Conservation (phyloP, 2,888 invertebrate species). For the Drosophila meridiana region DNA sequence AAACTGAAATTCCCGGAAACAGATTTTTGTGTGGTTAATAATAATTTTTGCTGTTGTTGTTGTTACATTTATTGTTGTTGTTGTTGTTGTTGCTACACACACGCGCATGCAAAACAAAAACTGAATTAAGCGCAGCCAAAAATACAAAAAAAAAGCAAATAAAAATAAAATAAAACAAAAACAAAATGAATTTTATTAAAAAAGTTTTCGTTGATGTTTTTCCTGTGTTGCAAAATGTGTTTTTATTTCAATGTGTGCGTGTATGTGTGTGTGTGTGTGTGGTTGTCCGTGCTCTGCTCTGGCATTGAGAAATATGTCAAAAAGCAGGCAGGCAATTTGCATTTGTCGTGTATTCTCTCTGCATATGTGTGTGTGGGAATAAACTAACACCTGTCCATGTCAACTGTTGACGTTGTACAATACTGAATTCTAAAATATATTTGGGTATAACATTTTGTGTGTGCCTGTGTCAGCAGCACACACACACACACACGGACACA, state of each 20-base stretch:
- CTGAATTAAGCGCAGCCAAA: constrained; percentile 41
- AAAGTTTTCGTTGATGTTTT: constrained; percentile 54
- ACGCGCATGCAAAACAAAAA: constrained; percentile 33
- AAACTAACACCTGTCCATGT: constrained; percentile 71
- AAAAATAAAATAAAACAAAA: not conserved
- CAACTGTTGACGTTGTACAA: constrained; percentile 61
- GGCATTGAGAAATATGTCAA: constrained; percentile 57
- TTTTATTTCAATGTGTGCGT: constrained; percentile 40
- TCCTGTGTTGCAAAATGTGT: constrained; percentile 35
- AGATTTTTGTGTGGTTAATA: constrained; percentile 50
- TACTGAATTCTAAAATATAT: constrained; percentile 54
- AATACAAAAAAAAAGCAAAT: not conserved
- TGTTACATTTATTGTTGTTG: constrained; percentile 4
- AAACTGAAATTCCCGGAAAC: constrained; percentile 35
- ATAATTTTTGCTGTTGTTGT: constrained; percentile 28
- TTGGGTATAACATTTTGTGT: constrained; percentile 48
- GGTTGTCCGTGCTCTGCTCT: constrained; percentile 8
- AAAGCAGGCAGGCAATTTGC: constrained; percentile 54
- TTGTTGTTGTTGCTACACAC: not conserved
- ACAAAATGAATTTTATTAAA: constrained; percentile 57
- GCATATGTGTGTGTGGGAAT: constrained; percentile 22
- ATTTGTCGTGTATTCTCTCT: constrained; percentile 28
- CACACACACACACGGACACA: constrained; percentile 22
- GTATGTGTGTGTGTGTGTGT: constrained; percentile 8
- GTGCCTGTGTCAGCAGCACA: constrained; percentile 56